Conservation (phyloP, 2,113 vertebrate species). For the Apteryx mantelli region DNA sequence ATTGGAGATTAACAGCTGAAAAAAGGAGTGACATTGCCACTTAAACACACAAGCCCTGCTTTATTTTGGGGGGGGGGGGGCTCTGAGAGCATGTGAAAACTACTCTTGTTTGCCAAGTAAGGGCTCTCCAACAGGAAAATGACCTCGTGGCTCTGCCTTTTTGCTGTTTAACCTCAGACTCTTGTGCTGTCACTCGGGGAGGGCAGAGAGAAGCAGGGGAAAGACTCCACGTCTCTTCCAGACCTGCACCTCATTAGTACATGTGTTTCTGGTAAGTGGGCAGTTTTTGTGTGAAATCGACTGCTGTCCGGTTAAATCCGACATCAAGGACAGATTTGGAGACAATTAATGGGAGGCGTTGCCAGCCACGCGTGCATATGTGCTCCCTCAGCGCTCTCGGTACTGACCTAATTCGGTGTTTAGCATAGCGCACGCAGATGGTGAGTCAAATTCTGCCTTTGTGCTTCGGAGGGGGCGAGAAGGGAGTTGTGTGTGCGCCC, state of each 20-base stretch:
- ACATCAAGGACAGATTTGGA: background rate
- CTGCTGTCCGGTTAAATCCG: constrained; percentile 24
- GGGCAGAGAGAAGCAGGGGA: background rate
- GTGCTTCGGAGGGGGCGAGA: background rate
- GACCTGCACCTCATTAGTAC: background rate
- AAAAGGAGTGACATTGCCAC: background rate
- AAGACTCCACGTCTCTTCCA: background rate
- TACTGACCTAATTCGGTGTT: background rate
- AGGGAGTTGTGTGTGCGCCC: background rate
- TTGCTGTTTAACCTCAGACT: background rate
- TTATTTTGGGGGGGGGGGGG: background rate
- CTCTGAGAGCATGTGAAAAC: background rate
- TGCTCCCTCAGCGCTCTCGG: background rate
- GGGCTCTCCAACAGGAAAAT: background rate
- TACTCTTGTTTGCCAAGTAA: background rate
- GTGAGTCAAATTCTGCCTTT: background rate
- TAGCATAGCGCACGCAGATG: background rate
- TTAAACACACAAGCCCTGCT: background rate
- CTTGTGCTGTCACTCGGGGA: background rate
- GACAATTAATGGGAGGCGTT: background rate
- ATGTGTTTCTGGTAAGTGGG: constrained; percentile 23
- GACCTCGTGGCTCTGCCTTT: background rate
- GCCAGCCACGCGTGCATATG: background rate
- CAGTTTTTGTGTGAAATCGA: constrained; percentile 21
- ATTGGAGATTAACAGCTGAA: background rate